A percentile compares a stretch with the other conserved stretches of the same genome.
Evolutionary conservation across 2,797 vertebrate genomes (phyloP).

Genomic region (Adrianichthys oophorus): DNA sequence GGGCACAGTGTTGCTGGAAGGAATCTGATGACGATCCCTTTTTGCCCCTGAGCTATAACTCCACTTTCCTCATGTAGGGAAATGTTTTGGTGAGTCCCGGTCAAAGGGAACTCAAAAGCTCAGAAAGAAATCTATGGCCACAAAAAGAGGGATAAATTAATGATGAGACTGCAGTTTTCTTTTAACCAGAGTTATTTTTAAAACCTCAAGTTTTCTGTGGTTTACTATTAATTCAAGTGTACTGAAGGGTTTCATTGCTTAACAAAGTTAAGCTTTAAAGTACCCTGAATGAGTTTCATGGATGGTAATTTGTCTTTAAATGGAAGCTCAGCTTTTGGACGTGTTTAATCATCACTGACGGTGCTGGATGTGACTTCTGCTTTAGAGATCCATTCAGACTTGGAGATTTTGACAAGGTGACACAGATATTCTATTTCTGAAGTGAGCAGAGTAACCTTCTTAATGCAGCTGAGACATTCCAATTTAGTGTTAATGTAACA

Average conservation of each 20-base stretch:
- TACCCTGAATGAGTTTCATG: conserved; percentile 35
- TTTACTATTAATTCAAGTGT: conserved; percentile 27
- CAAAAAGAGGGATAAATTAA: conserved; percentile 61
- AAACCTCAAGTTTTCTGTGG: conserved; percentile 28
- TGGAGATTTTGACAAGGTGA: conserved; percentile 35
- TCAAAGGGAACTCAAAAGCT: conserved; percentile 37
- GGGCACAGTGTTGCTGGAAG: conserved; percentile 58
- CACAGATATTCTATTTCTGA: conserved; percentile 40
- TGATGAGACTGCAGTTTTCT: conserved; percentile 49
- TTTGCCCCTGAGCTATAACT: conserved; percentile 49
- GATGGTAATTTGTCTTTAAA: conserved; percentile 44
- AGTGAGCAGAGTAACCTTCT: conserved; percentile 23
- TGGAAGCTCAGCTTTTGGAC: conserved; percentile 44
- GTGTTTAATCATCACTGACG: conserved; percentile 54
- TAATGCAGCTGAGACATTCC: conserved; percentile 10
- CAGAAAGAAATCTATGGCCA: conserved; percentile 44
- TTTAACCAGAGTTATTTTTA: conserved; percentile 16
- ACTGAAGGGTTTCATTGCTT: conserved; percentile 23
- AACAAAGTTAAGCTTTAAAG: conserved; percentile 45
- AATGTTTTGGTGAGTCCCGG: conserved; percentile 39
- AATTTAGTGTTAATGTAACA: conserved; percentile 2
- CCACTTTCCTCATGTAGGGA: conserved; percentile 43
- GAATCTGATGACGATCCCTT: conserved; percentile 47
- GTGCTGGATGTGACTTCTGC: conserved; percentile 45
- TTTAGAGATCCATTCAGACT: conserved; percentile 44